Conservation (phyloP, 2,797 vertebrate genomes). For the Eidolon dupreanum region DNA sequence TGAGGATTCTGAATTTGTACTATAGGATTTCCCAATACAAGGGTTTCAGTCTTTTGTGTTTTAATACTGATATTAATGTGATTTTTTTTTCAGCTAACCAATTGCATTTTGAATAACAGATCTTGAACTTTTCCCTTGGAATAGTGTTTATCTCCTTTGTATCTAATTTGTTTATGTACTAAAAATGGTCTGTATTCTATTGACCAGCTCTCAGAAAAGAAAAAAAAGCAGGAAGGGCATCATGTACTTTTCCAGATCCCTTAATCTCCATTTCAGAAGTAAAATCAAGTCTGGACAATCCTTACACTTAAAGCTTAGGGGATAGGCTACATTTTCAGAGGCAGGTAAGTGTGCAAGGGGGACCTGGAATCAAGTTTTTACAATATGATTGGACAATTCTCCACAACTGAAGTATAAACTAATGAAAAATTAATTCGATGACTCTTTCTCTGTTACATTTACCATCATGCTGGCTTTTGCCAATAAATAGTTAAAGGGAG, state of each 20-base stretch:
- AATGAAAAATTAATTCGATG: not conserved
- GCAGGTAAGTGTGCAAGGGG: not conserved
- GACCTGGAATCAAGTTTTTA: not conserved
- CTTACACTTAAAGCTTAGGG: not conserved
- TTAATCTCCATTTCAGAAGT: not conserved
- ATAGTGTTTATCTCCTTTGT: not conserved
- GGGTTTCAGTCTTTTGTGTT: not conserved
- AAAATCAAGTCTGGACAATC: not conserved
- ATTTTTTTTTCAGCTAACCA: not conserved
- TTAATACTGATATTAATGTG: not conserved
- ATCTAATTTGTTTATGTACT: not conserved
- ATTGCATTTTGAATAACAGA: not conserved
- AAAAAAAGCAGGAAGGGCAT: not conserved
- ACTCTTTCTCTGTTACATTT: not conserved
- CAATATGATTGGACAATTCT: not conserved
- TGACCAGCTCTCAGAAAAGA: not conserved
- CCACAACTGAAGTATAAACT: not conserved
- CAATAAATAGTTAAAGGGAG: conserved; percentile 1
- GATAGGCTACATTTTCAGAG: not conserved
- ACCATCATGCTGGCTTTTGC: not conserved
- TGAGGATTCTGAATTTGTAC: not conserved
- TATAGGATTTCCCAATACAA: not conserved
- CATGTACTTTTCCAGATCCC: not conserved
- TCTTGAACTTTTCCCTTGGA: not conserved
- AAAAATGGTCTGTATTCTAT: not conserved